Percentiles rank a stretch among this genome's conserved stretches.
These are phyloP conservation scores for Ricordea florida DNA, from an alignment of 92 coral and sea anemone species.

Conservation along the genomic window DNA sequence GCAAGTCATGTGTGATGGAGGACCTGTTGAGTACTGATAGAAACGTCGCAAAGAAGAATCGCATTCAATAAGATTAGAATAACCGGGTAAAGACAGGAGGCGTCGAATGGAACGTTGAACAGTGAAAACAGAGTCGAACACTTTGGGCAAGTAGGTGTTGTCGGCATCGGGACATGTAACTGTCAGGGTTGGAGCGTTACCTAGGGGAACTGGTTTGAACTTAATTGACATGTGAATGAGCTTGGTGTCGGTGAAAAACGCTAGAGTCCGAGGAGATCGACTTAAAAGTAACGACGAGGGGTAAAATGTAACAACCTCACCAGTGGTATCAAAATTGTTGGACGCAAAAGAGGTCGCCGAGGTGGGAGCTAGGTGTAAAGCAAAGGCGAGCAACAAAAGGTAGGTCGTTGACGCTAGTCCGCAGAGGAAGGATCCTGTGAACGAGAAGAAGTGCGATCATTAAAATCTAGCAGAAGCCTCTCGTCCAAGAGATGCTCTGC, in stretches of 20 bases:
- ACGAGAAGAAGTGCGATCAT: background rate
- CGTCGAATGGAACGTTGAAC: conserved; percentile 5
- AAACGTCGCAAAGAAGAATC: conserved; percentile 32
- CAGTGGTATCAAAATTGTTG: background rate
- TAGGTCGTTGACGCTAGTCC: no score
- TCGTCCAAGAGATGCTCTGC: background rate
- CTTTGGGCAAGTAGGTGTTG: background rate
- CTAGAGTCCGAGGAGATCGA: background rate
- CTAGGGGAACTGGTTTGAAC: background rate
- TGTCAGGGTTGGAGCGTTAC: no score
- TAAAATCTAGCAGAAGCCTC: background rate
- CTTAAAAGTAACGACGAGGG: background rate
- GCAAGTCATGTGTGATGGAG: conserved; percentile 26
- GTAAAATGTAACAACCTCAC: background rate
- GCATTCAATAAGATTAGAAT: conserved; percentile 31
- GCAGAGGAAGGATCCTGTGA: no score
- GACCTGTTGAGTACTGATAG: conserved; percentile 33
- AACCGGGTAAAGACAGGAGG: conserved; percentile 32
- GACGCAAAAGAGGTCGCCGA: background rate
- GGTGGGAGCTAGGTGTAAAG: background rate
- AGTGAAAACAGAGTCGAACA: background rate
- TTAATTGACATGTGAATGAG: background rate
- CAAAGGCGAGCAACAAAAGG: background rate
- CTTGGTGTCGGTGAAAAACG: background rate
- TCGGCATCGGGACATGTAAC: background rate